Base-by-base conservation (phyloP, 2,888 invertebrate species). In the Phlogophora meticulosa region DNA sequence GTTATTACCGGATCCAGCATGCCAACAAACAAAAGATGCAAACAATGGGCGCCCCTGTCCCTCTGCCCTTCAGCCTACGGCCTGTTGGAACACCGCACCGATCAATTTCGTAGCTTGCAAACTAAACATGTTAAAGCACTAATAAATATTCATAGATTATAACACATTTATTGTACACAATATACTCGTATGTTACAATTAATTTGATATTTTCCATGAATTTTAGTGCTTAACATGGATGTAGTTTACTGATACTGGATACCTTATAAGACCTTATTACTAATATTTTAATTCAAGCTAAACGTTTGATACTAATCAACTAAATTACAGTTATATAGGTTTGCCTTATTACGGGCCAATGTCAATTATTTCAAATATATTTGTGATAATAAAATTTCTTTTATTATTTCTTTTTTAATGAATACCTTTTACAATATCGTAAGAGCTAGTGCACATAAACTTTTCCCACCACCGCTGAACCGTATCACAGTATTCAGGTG, bases 1-100 rank as follows among this genome's bases (percentile, higher is more conserved):
- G 90, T 91, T 93, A 93, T 93, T 91, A 88, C 90, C 87, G 87
- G 86, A 87, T 90, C 87, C 87, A 90, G 90, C 89, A 90, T 87
- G 86, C 86, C 86, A 84, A 87, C 90, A 91, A 91, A 94, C 93
- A 94, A 94, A 91, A 91, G 93, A 87, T 82, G 83, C 87, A 83
- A 90, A 93, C 92, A 92, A 93, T 89, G 83, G 91, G 84, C 76
- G 72, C 76, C 83, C 78, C 82, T 83, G 78, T 67, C 82, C 86
- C 86, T 61, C 70, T 77, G 83, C 72, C 77, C 76, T 81, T 78
- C 75, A 80, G 75, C 76, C 78, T 75, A 67, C 78, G 71, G 75
- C 79, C 78, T 77, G 64, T 77, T 68, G 76, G 79, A 78, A 81
- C 80, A 79, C 67, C 81, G 77, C 80, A 79, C 67, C 81, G 77